Base-by-base conservation (phyloP, 2,797 vertebrate species). In the Natrix natrix region DNA sequence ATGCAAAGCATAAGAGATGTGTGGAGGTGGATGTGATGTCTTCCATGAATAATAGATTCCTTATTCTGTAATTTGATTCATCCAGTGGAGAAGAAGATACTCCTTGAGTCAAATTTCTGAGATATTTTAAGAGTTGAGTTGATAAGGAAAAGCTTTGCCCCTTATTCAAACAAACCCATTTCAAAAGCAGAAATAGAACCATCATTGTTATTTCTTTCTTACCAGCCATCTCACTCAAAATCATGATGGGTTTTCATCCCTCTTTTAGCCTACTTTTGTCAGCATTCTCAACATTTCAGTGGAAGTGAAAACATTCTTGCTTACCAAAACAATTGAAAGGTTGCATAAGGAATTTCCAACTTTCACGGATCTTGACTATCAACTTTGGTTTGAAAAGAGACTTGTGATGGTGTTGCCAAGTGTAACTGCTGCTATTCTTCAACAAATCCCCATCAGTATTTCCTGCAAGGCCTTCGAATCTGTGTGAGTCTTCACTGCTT, bases 401-500 rank as follows among this genome's bases (percentile, higher is more conserved):
- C 78, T 97, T 0, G 1, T 6, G 11, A 10, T 37, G 13, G 94
- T 93, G 8, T 69, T 95, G 37, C 60, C 92, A 8, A 86, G 92
- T 20, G 92, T 96, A 54, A 56, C 89, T 1, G 66, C 20, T 1
- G 6, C 43, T 0, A 57, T 95, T 24, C 95, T 97, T 86, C 87
- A 63, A 4, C 5, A 83, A 54, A 94, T 97, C 37, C 94, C 96
- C 8, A 22, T 66, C 4, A 88, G 13, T 0, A 78, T 95, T 17
- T 93, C 94, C 60, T 96, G 96, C 57, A 63, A 43, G 5, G 94
- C 95, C 43, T 96, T 93, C 14, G 78, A 90, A 60, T 92, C 93
- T 87, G 74, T 97, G 96, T 96, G 94, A 96, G 96, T 96, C 69
- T 57, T 86, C 20, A 14, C 22, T 20, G 10, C 8, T 8, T 78